These are phyloP conservation scores for Celastrina argiolus DNA, from an alignment of 2,888 invertebrate species.

Conservation along the genomic window DNA sequence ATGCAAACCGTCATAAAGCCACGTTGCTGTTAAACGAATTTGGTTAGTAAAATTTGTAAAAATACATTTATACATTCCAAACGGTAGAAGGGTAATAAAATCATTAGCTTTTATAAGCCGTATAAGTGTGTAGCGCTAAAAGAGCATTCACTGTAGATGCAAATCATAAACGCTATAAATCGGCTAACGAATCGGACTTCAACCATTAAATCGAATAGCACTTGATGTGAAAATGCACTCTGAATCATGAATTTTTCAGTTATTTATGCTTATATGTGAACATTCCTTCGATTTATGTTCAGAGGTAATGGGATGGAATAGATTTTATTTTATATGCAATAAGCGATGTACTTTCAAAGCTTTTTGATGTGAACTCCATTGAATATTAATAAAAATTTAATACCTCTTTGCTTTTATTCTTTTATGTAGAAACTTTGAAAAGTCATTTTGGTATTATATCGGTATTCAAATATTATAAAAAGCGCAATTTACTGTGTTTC, in stretches of 20 bases:
- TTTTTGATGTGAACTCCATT: neutral
- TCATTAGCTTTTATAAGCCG: slow-evolving; percentile 9
- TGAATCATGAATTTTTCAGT: slow-evolving; percentile 18
- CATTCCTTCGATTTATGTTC: slow-evolving; percentile 14
- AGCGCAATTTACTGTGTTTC: neutral
- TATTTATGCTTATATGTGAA: slow-evolving; percentile 12
- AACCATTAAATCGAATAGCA: slow-evolving; percentile 20
- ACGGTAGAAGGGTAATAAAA: neutral
- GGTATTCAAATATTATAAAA: no score
- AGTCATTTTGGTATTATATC: neutral
- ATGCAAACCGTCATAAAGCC: neutral
- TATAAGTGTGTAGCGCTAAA: neutral
- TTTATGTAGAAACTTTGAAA: neutral
- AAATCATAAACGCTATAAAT: slow-evolving; percentile 19
- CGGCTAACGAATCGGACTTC: slow-evolving; percentile 13
- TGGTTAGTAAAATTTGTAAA: neutral
- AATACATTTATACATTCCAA: neutral
- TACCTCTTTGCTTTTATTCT: neutral
- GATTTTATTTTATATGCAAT: neutral
- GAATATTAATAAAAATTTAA: slow-evolving; percentile 3
- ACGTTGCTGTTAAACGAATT: no score
- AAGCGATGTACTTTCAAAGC: neutral
- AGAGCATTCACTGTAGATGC: slow-evolving; percentile 14
- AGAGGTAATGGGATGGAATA: slow-evolving; percentile 9
- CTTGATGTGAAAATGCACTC: slow-evolving; percentile 19